Evolutionary conservation across 2,113 vertebrate species (phyloP), one percentile per base, ranked within the genome.

Genomic region (Tyrannus savana): DNA sequence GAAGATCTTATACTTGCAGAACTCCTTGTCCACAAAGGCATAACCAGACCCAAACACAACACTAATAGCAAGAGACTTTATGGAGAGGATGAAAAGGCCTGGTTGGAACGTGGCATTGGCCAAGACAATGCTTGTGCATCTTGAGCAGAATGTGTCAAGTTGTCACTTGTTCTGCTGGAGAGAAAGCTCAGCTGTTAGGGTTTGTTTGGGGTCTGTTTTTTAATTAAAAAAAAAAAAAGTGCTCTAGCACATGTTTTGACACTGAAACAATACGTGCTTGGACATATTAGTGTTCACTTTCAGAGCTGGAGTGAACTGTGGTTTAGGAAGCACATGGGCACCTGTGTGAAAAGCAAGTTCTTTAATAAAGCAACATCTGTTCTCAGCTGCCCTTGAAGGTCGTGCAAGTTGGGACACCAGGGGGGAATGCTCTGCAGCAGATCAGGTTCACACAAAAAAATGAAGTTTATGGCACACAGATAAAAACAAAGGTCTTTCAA

Each of bases 91-190:
- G 69, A 86, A 90, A 93, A 90, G 60, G 64, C 73, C 72, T 15
- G 5, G 60, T 76, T 84, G 86, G 85, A 64, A 92, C 13, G 44
- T 1, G 9, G 72, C 1, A 3, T 35, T 92, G 76, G 90, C 73
- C 85, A 86, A 93, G 73, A 90, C 91, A 85, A 49, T 22, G 47
- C 63, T 74, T 58, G 52, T 78, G 83, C 1, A 3, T 78, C 91
- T 86, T 46, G 16, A 92, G 71, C 86, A 92, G 73, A 94, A 96
- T 41, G 86, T 86, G 80, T 95, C 93, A 94, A 95, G 83, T 94
- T 96, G 88, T 94, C 93, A 95, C 93, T 96, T 93, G 79, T 88
- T 87, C 88, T 93, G 76, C 88, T 92, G 86, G 92, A 89, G 85
- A 87, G 52, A 49, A 60, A 94, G 90, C 79, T 73, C 73, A 79